Conservation (phyloP, 2,888 invertebrate species). For the Campaea margaritaria region DNA sequence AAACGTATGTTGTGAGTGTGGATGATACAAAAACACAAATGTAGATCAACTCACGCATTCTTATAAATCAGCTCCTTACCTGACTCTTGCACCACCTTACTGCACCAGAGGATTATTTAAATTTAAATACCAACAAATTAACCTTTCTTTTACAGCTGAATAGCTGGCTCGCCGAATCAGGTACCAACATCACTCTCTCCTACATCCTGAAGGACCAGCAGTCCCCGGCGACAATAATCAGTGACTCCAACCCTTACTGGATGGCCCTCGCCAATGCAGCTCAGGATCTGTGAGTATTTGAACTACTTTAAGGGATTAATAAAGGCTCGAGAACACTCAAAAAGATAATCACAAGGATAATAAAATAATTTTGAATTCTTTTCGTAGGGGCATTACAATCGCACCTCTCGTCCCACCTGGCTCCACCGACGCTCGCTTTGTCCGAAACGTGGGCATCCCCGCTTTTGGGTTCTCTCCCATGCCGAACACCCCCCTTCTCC, state of each 20-base stretch:
- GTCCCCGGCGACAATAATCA: conserved; percentile 83
- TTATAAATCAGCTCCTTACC: no score
- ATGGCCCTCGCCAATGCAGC: conserved; percentile 82
- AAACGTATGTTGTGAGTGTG: no score
- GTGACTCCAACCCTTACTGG: conserved; percentile 87
- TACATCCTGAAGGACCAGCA: conserved; percentile 83
- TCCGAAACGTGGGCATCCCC: conserved; percentile 90
- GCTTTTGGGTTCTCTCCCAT: conserved; percentile 94
- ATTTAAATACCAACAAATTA: neutral
- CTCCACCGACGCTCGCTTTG: conserved; percentile 91
- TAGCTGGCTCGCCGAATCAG: conserved; percentile 86
- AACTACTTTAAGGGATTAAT: neutral
- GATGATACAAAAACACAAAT: no score
- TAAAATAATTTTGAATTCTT: conserved; percentile 12
- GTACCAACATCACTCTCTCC: conserved; percentile 85
- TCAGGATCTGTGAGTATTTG: conserved; percentile 45
- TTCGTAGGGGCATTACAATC: conserved; percentile 84
- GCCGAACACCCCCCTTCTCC: conserved; percentile 90
- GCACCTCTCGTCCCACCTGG: conserved; percentile 90
- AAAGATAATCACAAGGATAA: no score
- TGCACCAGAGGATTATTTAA: no score
- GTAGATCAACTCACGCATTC: no score
- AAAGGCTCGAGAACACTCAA: no score
- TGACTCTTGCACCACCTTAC: no score
- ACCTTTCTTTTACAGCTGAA: conserved; percentile 43